Conservation (phyloP, 2,888 invertebrate species). For the Epinotia bilunana region DNA sequence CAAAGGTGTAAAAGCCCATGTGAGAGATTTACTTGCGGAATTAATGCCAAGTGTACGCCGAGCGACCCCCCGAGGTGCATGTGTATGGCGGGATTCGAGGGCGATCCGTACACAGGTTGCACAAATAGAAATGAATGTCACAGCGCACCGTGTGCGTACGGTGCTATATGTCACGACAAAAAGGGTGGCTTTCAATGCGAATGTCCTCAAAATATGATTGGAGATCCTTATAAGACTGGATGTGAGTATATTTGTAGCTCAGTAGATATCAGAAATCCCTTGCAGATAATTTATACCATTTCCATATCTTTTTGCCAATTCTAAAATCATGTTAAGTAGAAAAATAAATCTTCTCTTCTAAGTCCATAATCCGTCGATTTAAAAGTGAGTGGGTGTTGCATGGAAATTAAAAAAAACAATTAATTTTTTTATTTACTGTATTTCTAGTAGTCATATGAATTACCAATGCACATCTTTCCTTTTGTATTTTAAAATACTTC, state of each 20-base stretch:
- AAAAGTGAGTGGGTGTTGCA: no score
- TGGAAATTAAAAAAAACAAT: no score
- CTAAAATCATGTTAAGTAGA: no score
- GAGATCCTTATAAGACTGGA: slow-evolving; percentile 93
- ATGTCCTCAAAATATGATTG: slow-evolving; percentile 92
- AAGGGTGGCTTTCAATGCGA: slow-evolving; percentile 94
- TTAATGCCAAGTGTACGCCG: slow-evolving; percentile 95
- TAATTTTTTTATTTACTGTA: no score
- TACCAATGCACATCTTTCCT: background rate
- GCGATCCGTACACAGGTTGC: slow-evolving; percentile 93
- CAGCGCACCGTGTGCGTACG: slow-evolving; percentile 92
- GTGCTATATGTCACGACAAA: slow-evolving; percentile 94
- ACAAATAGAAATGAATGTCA: slow-evolving; percentile 94
- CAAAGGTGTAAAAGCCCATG: slow-evolving; percentile 97
- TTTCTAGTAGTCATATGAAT: no score
- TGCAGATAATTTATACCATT: background rate
- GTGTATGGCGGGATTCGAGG: slow-evolving; percentile 94
- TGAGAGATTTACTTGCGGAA: slow-evolving; percentile 94
- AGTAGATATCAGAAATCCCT: background rate
- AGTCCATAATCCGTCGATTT: no score
- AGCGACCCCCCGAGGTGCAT: slow-evolving; percentile 95
- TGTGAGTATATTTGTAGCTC: slow-evolving; percentile 82
- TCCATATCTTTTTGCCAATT: no score
- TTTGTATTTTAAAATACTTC: background rate
- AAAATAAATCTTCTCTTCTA: no score